A percentile compares a stretch with the other conserved stretches of the same genome.
phyloP scores from a whole-genome alignment of 2,797 vertebrate genomes.

The Ctenosaura bakeri region DNA sequence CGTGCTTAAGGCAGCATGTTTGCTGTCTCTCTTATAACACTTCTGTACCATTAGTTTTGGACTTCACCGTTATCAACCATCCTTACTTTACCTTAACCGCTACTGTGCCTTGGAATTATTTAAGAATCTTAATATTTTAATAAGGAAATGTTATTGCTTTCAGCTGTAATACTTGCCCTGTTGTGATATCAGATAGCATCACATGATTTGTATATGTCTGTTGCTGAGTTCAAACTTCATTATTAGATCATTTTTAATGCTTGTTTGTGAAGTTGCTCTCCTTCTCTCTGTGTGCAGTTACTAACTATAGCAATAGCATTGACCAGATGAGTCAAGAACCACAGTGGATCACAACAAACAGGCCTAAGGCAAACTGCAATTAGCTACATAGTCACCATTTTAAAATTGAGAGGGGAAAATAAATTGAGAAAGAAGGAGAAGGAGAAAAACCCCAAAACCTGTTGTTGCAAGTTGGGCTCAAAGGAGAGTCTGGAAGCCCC shows the following conservation, averaged over 20 bases:
- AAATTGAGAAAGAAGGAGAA: not conserved
- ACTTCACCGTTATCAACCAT: not conserved
- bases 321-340: not conserved
- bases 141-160: not conserved
- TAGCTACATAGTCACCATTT: not conserved
- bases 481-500: not conserved
- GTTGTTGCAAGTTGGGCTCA: not conserved
- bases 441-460: not conserved
- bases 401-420: not conserved
- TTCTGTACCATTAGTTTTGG: not conserved
- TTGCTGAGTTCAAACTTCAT: not conserved
- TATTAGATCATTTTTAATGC: not conserved
- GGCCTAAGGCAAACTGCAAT: not conserved
- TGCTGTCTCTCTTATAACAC: not conserved
- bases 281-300: not conserved
- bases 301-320: not conserved
- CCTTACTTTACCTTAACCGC: not conserved
- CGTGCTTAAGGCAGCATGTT: constrained; percentile 21
- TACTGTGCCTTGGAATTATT: not conserved
- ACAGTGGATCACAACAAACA: not conserved
- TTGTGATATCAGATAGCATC: not conserved
- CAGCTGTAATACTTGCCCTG: not conserved
- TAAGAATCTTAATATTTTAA: not conserved
- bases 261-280: not conserved
- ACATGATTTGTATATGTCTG: not conserved